Percentiles rank a stretch among this genome's conserved stretches.
Evolutionary conservation across 2,113 vertebrate genomes (phyloP).

Genomic region (Papio anubis): DNA sequence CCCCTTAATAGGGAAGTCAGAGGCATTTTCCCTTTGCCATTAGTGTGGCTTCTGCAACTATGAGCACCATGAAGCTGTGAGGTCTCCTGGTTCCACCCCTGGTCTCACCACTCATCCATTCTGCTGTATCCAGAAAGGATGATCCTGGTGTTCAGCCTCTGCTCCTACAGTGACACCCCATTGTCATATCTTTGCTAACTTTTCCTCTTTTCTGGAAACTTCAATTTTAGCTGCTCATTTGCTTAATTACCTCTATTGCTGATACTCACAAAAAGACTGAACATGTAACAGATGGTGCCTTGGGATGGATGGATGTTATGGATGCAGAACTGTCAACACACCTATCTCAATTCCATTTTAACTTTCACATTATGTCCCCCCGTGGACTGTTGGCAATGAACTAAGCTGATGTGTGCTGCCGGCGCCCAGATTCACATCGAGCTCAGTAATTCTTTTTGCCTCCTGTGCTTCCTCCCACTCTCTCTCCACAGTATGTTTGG

Average conservation of each 20-base stretch:
- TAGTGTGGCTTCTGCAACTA: background rate
- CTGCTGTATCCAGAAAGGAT: background rate
- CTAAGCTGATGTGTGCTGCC: background rate
- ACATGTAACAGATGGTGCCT: constrained; percentile 65
- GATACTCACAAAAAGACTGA: constrained; percentile 70
- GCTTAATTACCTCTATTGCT: constrained; percentile 77
- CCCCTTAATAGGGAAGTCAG: background rate
- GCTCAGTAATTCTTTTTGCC: constrained; percentile 25
- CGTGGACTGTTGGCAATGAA: background rate
- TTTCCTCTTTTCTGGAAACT: constrained; percentile 69
- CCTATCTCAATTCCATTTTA: constrained; percentile 38
- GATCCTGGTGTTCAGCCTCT: constrained; percentile 1
- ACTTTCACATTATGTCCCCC: constrained; percentile 53
- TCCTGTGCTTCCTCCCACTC: background rate
- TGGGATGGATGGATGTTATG: constrained; percentile 55
- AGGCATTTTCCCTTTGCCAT: background rate
- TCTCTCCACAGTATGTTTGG: constrained; percentile 18
- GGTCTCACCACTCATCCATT: background rate
- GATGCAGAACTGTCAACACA: constrained; percentile 58
- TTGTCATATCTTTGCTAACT: constrained; percentile 69
- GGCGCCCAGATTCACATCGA: background rate
- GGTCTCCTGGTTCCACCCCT: background rate
- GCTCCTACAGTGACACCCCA: constrained; percentile 13
- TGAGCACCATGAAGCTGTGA: background rate
- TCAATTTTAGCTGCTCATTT: constrained; percentile 80